Evolutionary conservation across 2,113 vertebrate genomes (phyloP).

Genomic region (Mola mola): DNA sequence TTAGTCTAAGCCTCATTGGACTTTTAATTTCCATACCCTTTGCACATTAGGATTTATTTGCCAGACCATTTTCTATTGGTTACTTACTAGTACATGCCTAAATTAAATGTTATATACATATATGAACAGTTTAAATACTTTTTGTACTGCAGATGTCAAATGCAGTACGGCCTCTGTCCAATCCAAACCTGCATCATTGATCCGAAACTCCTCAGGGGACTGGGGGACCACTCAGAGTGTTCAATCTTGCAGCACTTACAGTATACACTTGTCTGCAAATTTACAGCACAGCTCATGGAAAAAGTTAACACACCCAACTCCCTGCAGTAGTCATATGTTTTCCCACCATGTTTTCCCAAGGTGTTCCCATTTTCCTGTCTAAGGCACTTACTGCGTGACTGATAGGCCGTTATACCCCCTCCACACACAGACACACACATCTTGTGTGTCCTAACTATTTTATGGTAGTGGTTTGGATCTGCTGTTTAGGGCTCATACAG

Average conservation of each 20-base stretch:
- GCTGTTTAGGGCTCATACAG: conserved; percentile 3
- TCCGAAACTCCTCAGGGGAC: conserved; percentile 37
- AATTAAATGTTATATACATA: too few relatives aligned
- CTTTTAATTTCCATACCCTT: too few relatives aligned
- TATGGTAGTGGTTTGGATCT: conserved; percentile 10
- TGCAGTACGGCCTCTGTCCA: conserved; percentile 11
- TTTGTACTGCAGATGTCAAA: conserved; percentile 13
- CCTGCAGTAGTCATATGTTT: conserved; percentile 61
- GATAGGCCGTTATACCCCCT: conserved; percentile 51
- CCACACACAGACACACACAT: conserved; percentile 13
- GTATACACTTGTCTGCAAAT: conserved; percentile 32
- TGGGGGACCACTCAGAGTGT: conserved; percentile 14
- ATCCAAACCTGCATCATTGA: conserved; percentile 45
- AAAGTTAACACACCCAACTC: conserved; percentile 24
- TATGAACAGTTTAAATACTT: conserved; percentile 1
- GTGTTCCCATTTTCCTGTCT: conserved; percentile 70
- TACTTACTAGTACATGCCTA: too few relatives aligned
- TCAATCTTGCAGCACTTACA: conserved; percentile 41
- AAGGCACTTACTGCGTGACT: conserved; percentile 71
- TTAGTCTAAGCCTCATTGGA: too few relatives aligned
- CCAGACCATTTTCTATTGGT: too few relatives aligned
- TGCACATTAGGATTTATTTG: too few relatives aligned
- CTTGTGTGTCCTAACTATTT: conserved; percentile 16
- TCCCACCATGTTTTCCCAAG: conserved; percentile 64
- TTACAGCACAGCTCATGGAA: conserved; percentile 49